A percentile compares a stretch with the other conserved stretches of the same genome.
These are phyloP conservation scores for Phodopus roborovskii DNA, from an alignment of 2,113 vertebrate genomes.

Conservation along the genomic window DNA sequence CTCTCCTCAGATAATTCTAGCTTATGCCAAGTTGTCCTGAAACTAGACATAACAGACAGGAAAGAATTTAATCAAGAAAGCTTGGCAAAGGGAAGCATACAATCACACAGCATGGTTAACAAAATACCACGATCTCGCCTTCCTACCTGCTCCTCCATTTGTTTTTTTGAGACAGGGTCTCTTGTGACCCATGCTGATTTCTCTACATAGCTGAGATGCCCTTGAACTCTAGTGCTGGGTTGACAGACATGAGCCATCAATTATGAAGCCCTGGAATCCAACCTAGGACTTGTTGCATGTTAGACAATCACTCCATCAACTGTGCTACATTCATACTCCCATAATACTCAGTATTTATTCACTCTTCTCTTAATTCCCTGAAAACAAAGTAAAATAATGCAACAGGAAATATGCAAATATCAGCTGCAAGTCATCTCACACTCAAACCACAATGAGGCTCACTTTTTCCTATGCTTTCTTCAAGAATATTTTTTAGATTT, in stretches of 20 bases:
- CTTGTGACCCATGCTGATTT: neutral
- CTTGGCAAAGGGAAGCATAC: neutral
- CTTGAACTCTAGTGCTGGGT: neutral
- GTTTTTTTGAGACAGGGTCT: neutral
- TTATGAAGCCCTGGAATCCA: neutral
- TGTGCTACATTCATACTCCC: neutral
- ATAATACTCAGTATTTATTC: neutral
- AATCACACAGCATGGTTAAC: neutral
- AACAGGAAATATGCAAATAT: neutral
- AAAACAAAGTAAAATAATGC: neutral
- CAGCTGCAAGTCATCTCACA: neutral
- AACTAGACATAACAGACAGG: neutral
- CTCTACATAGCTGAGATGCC: neutral
- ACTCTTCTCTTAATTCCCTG: neutral
- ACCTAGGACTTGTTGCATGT: neutral
- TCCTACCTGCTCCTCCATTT: neutral
- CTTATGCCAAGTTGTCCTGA: neutral
- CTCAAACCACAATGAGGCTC: neutral
- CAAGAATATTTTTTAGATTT: neutral
- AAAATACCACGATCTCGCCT: neutral
- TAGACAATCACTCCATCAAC: neutral
- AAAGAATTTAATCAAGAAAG: neutral
- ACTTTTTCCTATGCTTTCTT: neutral
- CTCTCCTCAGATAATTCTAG: neutral
- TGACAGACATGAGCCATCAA: neutral